phyloP scores from a whole-genome alignment of 2,888 invertebrate species.

The Exocentrus adspersus region DNA sequence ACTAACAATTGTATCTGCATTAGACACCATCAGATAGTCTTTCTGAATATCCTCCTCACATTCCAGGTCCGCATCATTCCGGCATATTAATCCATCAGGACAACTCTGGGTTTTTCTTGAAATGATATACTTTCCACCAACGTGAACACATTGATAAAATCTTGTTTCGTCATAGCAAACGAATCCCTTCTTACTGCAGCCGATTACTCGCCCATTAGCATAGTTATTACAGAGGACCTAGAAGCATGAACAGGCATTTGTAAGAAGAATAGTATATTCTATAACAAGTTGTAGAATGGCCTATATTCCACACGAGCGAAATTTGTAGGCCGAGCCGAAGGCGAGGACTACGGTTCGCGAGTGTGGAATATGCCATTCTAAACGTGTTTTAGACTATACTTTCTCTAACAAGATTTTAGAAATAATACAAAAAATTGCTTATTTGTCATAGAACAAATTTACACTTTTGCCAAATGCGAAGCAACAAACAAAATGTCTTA shows the following conservation, averaged over 20 bases:
- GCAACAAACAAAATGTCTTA: no score
- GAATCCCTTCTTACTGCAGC: conserved; percentile 43
- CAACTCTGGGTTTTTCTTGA: conserved; percentile 43
- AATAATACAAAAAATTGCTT: no score
- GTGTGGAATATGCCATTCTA: no score
- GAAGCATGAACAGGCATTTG: neutral
- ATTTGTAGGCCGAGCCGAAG: no score
- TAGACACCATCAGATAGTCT: conserved; percentile 31
- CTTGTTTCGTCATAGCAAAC: conserved; percentile 41
- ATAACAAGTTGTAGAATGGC: no score
- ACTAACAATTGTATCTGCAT: neutral
- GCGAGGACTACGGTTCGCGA: no score
- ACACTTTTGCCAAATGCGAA: no score
- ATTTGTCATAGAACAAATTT: no score
- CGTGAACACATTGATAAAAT: conserved; percentile 45
- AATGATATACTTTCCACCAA: conserved; percentile 36
- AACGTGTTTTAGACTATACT: no score
- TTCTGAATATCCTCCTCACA: conserved; percentile 43
- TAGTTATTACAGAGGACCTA: neutral
- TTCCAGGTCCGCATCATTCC: conserved; percentile 42
- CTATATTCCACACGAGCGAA: no score
- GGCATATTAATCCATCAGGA: conserved; percentile 46
- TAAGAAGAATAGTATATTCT: no score
- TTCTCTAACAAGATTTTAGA: no score
- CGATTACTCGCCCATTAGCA: conserved; percentile 22